Evolutionary conservation across 2,797 vertebrate genomes (phyloP).

Genomic region (Vireo griseus): DNA sequence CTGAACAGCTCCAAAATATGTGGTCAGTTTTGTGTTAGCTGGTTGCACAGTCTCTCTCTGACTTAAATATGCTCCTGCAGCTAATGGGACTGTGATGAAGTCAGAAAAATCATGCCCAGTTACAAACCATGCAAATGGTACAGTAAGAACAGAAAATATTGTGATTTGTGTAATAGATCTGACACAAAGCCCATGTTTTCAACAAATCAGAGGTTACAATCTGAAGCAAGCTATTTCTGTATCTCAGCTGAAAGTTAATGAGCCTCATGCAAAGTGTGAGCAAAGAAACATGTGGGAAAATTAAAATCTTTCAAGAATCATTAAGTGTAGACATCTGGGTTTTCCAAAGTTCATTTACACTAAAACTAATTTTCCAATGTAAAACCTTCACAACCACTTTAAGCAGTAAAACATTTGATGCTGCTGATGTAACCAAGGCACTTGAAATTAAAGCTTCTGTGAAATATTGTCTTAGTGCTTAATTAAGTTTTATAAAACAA

Average conservation of each 20-base stretch:
- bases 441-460: background rate
- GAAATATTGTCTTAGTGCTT: background rate
- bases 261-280: background rate
- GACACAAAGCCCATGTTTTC: background rate
- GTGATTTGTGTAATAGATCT: background rate
- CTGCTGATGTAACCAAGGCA: background rate
- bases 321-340: background rate
- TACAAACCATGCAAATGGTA: background rate
- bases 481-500: background rate
- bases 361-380: background rate
- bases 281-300: slow-evolving; percentile 4
- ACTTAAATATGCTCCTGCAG: background rate
- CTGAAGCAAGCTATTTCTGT: background rate
- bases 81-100: background rate
- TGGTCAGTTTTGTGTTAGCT: rapidly evolving
- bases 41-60: background rate
- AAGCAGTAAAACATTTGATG: background rate
- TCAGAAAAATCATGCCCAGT: background rate
- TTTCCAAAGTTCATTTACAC: slow-evolving; percentile 15
- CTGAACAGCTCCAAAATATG: background rate
- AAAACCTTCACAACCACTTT: background rate
- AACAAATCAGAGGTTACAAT: background rate
- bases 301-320: slow-evolving; percentile 14
- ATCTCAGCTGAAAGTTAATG: background rate
- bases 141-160: background rate